Evolutionary conservation across 1,140 invertebrate species (phyloP), one percentile per base, ranked within the genome.

Genomic region (Pogonomyrmex californicus): DNA sequence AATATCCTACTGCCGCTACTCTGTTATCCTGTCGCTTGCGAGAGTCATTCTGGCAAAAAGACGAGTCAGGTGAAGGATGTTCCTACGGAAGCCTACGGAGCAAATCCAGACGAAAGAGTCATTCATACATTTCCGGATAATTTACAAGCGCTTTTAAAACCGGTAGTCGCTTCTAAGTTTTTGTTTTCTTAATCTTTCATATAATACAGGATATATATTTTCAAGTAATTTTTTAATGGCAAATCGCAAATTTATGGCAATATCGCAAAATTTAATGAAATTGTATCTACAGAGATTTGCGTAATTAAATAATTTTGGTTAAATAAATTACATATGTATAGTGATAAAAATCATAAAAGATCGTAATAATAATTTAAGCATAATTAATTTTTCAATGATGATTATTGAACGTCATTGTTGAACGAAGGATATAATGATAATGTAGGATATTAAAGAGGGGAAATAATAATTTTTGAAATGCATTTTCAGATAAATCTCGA

Each of bases 1-100:
- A 92, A 91, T 89, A 92, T 87, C 56, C 44, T 85, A 62, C 44
- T 10, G 73, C 47, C 60, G 41, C 81, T 68, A 79, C 56, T 88
- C 65, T 76, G 63, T 90, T 90, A 90, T 83, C 71, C 85, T 90
- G 90, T 91, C 90, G 30, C 66, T 56, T 56, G 36, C 17, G 44
- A 60, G 56, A 49, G 49, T 76, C 23, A 17, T 44, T 79, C 58
- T 14, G 68, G 33, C 44, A 60, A 82, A 87, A 88, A 54, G 85
- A 38, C 4, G 49, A 76, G 30, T 33, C 85, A 77, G 58, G 73
- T 89, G 75, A 90, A 89, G 75, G 73, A 89, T 87, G 82, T 89
- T 70, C 58, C 70, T 65, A 33, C 23, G 47, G 47, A 47, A 77
- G 62, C 58, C 33, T 23, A 23, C 23, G 23, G 30, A 85, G 71